Percentiles rank a stretch among this genome's conserved stretches.
phyloP scores from a whole-genome alignment of 1,140 invertebrate genomes.

The Coelopa frigida region DNA sequence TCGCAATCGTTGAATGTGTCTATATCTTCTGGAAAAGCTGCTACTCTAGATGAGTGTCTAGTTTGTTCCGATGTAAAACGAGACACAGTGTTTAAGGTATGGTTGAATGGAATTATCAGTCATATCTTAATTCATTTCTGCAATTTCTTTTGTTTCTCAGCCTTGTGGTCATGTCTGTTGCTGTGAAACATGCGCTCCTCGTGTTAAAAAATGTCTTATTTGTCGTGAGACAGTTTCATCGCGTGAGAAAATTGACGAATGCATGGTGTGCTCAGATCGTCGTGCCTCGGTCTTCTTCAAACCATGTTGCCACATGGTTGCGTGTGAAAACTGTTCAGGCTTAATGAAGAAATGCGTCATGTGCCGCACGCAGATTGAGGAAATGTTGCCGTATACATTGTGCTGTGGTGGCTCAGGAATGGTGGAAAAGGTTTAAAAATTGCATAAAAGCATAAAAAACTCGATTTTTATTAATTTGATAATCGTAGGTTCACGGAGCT shows the following conservation, averaged over 20 bases:
- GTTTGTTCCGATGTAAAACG: conserved; percentile 91
- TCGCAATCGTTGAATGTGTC: conserved; percentile 25
- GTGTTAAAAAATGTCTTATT: conserved; percentile 93
- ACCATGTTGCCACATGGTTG: conserved; percentile 92
- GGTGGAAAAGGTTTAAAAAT: conserved; percentile 48
- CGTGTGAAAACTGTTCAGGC: conserved; percentile 83
- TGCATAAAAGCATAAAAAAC: neutral
- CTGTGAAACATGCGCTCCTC: conserved; percentile 81
- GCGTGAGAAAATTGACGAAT: conserved; percentile 87
- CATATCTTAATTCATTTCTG: neutral
- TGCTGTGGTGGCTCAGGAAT: conserved; percentile 57
- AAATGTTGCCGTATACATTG: conserved; percentile 62
- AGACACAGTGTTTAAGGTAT: conserved; percentile 63
- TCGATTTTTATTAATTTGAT: too few relatives aligned
- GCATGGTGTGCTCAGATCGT: conserved; percentile 90
- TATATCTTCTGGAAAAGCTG: conserved; percentile 24
- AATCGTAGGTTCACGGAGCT: too few relatives aligned
- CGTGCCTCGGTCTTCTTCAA: conserved; percentile 85
- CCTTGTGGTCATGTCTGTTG: conserved; percentile 92
- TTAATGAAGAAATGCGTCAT: conserved; percentile 96
- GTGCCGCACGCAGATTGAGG: conserved; percentile 81
- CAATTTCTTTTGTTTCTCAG: conserved; percentile 46
- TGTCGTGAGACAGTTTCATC: conserved; percentile 77
- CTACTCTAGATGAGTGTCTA: conserved; percentile 82
- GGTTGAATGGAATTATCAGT: neutral